A percentile compares a stretch with the other conserved stretches of the same genome.
phyloP scores from a whole-genome alignment of 2,888 invertebrate genomes.

The Epinotia bilunana region DNA sequence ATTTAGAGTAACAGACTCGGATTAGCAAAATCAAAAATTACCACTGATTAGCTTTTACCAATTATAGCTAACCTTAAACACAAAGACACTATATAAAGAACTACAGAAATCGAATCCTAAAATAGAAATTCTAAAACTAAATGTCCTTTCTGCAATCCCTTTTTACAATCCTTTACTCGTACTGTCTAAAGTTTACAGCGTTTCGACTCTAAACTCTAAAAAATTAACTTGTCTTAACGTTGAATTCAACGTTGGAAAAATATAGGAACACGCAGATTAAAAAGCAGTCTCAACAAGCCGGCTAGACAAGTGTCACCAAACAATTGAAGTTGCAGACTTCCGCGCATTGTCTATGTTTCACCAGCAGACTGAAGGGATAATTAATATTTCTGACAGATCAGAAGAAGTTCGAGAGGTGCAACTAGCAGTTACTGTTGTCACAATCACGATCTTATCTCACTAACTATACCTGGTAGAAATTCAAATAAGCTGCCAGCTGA shows the following conservation, averaged over 20 bases:
- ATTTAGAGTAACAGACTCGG: conserved; percentile 19
- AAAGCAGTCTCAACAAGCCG: conserved; percentile 56
- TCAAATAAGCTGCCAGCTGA: conserved; percentile 34
- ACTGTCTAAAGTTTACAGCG: too few species aligned
- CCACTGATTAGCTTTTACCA: background rate
- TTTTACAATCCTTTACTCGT: too few species aligned
- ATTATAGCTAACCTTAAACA: background rate
- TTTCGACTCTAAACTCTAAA: too few species aligned
- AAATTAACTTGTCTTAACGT: background rate
- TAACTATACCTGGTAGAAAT: conserved; percentile 29
- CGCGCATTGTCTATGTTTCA: conserved; percentile 58
- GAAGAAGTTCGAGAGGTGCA: background rate
- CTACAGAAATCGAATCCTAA: background rate
- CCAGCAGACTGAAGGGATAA: background rate
- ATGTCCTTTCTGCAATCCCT: too few species aligned
- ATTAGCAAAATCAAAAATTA: background rate
- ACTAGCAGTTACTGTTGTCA: conserved; percentile 22
- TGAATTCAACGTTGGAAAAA: conserved; percentile 34
- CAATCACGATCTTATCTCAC: conserved; percentile 15
- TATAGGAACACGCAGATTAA: conserved; percentile 4
- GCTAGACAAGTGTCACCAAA: conserved; percentile 68
- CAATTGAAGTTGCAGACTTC: conserved; percentile 65
- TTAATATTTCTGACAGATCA: background rate
- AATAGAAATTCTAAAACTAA: background rate
- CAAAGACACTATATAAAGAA: background rate